Percentiles rank a stretch among this genome's conserved stretches.
phyloP scores from a whole-genome alignment of 2,888 invertebrate genomes.

The Mallateleia sp. region DNA sequence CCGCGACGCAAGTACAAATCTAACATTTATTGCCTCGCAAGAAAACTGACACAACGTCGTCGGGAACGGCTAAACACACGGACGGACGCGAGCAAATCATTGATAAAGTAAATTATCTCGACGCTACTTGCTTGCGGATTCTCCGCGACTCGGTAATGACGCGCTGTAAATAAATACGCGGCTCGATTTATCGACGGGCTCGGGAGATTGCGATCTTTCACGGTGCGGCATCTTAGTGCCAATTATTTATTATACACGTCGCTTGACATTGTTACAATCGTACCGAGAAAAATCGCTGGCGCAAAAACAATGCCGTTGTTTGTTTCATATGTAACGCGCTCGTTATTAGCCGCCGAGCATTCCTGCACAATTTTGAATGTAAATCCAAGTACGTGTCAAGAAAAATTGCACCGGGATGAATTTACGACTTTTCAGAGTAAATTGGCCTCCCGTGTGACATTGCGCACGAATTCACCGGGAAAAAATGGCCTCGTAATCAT shows the following conservation, averaged over 20 bases:
- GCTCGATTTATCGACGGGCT: slow-evolving; percentile 71
- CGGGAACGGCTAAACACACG: slow-evolving; percentile 76
- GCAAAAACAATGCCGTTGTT: slow-evolving; percentile 65
- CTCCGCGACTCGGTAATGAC: slow-evolving; percentile 81
- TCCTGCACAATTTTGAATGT: slow-evolving; percentile 71
- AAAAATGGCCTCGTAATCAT: slow-evolving; percentile 72
- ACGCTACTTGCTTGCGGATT: slow-evolving; percentile 85
- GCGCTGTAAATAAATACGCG: slow-evolving; percentile 85
- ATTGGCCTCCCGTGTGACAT: slow-evolving; percentile 70
- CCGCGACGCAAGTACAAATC: neutral
- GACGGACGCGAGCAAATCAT: slow-evolving; percentile 81
- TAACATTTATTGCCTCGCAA: slow-evolving; percentile 4
- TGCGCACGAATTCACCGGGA: slow-evolving; percentile 61
- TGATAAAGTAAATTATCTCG: slow-evolving; percentile 88
- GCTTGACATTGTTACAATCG: slow-evolving; percentile 58
- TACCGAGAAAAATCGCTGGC: slow-evolving; percentile 59
- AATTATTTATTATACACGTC: slow-evolving; percentile 72
- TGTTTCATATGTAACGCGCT: slow-evolving; percentile 69
- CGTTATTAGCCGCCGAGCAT: slow-evolving; percentile 63
- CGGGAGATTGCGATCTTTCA: slow-evolving; percentile 63
- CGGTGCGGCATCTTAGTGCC: slow-evolving; percentile 65
- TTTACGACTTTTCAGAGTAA: slow-evolving; percentile 57
- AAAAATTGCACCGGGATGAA: slow-evolving; percentile 57
- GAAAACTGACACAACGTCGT: slow-evolving; percentile 59
- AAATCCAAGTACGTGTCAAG: slow-evolving; percentile 65